Evolutionary conservation across 2,797 vertebrate species (phyloP), one percentile per base, ranked within the genome.

Genomic region (Myotis vivesi): DNA sequence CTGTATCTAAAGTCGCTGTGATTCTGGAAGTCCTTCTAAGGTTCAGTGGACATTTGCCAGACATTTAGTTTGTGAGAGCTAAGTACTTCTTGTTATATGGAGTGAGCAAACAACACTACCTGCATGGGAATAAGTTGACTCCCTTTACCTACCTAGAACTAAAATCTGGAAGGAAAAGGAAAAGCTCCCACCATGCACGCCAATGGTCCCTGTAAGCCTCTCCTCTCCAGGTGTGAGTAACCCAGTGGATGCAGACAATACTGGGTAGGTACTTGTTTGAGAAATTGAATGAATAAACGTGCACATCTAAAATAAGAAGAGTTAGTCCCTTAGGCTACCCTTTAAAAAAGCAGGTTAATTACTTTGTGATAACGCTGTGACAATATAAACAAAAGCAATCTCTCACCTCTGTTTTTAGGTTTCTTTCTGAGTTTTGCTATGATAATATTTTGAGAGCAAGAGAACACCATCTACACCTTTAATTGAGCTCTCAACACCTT

Each of bases 11-110:
- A 95, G 68, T 96, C 86, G 91, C 92, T 96, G 89, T 44, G 69
- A 97, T 97, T 97, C 94, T 94, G 79, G 73, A 95, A 92, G 82
- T 87, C 82, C 30, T 71, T 76, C 82, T 38, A 62, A 95, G 92
- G 30, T 95, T 96, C 92, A 73, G 0, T 94, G 71, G 80, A 94
- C 95, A 90, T 88, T 92, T 95, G 94, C 91, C 87, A 93, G 87
- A 83, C 85, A 93, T 87, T 88, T 57, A 92, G 87, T 92, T 49
- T 92, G n/a, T 80, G 79, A 92, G 82, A 92, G 68, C 80, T 95
- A 95, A 96, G 95, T 91, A 88, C 59, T 91, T 93, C 64, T 85
- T 84, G 33, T 93, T 91, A 92, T 73, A 44, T 49, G 38, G 38
- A 87, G 53, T 64, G 55, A 95, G 46, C 16, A 15, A 30, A 62